Percentiles rank a stretch among this genome's conserved stretches.
These are phyloP conservation scores for Parnassius smintheus DNA, from an alignment of 2,888 invertebrate species.

Conservation along the genomic window DNA sequence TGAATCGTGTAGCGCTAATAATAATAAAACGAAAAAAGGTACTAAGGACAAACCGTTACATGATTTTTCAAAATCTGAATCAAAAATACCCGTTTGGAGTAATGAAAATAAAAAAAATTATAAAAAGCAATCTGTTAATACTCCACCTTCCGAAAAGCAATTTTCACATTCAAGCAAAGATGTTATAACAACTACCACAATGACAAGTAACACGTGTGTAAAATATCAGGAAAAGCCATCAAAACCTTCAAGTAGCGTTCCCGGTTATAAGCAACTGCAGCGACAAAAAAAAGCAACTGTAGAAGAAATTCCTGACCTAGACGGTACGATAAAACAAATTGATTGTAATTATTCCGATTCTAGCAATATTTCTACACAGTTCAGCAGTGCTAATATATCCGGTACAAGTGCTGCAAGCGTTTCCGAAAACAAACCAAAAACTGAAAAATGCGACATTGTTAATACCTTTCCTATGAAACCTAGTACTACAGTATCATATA, in stretches of 20 bases:
- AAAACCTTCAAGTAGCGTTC: conserved; percentile 11
- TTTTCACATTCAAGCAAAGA: conserved; percentile 19
- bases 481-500: background rate
- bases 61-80: background rate
- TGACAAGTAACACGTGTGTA: background rate
- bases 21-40: conserved; percentile 8
- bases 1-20: background rate
- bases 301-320: conserved; percentile 36
- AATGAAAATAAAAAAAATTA: conserved; percentile 13
- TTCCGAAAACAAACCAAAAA: conserved; percentile 3
- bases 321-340: conserved; percentile 32
- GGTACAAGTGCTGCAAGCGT: background rate
- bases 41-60: background rate
- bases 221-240: conserved; percentile 12
- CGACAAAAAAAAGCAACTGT: conserved; percentile 46
- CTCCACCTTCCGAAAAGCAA: conserved; percentile 1
- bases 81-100: background rate
- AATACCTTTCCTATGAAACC: conserved; percentile 11
- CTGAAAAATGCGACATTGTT: background rate
- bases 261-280: conserved; percentile 44
- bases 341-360: background rate
- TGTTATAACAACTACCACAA: background rate
- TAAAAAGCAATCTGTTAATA: conserved; percentile 11
- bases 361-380: background rate
- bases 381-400: conserved; percentile 2